phyloP scores from a whole-genome alignment of 2,797 vertebrate species.

The Channallabes apus region DNA sequence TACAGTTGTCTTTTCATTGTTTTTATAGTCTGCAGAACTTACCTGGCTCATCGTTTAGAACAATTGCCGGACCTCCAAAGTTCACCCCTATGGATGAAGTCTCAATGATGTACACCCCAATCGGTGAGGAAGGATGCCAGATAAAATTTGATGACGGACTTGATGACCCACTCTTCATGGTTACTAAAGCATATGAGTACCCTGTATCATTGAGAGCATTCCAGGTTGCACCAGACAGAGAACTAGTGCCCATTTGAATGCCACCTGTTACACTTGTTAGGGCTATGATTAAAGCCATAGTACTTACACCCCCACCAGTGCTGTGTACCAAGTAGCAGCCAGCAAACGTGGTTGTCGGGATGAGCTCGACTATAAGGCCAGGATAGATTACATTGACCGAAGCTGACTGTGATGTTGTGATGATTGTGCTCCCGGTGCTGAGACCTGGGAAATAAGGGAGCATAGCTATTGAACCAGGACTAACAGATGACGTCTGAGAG shows the following conservation, averaged over 20 bases:
- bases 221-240: conserved; percentile 29
- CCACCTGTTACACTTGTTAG: not conserved
- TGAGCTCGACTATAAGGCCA: conserved; percentile 62
- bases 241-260: fast-evolving
- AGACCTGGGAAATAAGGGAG: not conserved
- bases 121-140: conserved; percentile 66
- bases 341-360: conserved; percentile 62
- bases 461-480: not conserved
- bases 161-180: fast-evolving
- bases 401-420: not conserved
- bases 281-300: conserved; percentile 56
- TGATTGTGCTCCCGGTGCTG: fast-evolving
- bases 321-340: conserved; percentile 59
- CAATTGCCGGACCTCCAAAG: conserved; percentile 63
- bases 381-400: conserved; percentile 57
- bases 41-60: conserved; percentile 66
- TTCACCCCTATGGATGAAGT: fast-evolving
- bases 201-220: not conserved
- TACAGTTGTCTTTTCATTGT: not conserved
- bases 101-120: conserved; percentile 63
- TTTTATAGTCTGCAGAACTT: conserved; percentile 12
- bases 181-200: conserved; percentile 6
- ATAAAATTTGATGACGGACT: conserved; percentile 2
- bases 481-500: not conserved
- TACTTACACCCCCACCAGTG: no score